phyloP scores from a whole-genome alignment of 2,797 vertebrate species.

The Sorex maritimensis region DNA sequence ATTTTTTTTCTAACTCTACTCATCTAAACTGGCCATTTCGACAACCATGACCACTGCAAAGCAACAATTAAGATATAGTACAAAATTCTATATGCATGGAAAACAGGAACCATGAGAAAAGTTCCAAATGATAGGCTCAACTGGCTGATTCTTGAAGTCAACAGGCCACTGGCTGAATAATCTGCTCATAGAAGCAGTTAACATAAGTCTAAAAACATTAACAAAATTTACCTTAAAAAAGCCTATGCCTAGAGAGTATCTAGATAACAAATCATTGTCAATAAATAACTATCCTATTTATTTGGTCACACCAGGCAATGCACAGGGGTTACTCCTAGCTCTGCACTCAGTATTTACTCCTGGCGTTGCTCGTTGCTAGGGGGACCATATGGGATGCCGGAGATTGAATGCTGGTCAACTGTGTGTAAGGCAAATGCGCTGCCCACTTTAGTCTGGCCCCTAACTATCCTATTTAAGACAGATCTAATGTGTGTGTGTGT shows the following conservation, averaged over 20 bases:
- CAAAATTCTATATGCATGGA: slow-evolving; percentile 22
- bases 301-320: no score
- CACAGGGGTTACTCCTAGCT: no score
- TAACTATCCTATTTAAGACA: no score
- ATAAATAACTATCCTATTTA: slow-evolving; percentile 3
- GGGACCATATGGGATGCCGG: no score
- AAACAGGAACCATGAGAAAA: background rate
- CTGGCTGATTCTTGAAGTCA: slow-evolving; percentile 41
- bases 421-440: no score
- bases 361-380: no score
- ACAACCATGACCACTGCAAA: slow-evolving; percentile 52
- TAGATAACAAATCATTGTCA: slow-evolving; percentile 28
- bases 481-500: no score
- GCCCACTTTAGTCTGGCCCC: no score
- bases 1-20: slow-evolving; percentile 74
- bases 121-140: slow-evolving; percentile 24
- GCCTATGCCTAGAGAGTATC: slow-evolving; percentile 57
- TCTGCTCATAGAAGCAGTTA: slow-evolving; percentile 45
- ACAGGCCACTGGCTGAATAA: slow-evolving; percentile 39
- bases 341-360: no score
- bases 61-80: slow-evolving; percentile 39
- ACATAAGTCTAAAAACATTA: slow-evolving; percentile 52
- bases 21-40: slow-evolving; percentile 43
- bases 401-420: no score
- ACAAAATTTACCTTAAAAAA: slow-evolving; percentile 68